Percentiles rank a stretch among this genome's conserved stretches.
phyloP scores from a whole-genome alignment of 2,888 invertebrate species.

The Pachliopta kotzebuea region DNA sequence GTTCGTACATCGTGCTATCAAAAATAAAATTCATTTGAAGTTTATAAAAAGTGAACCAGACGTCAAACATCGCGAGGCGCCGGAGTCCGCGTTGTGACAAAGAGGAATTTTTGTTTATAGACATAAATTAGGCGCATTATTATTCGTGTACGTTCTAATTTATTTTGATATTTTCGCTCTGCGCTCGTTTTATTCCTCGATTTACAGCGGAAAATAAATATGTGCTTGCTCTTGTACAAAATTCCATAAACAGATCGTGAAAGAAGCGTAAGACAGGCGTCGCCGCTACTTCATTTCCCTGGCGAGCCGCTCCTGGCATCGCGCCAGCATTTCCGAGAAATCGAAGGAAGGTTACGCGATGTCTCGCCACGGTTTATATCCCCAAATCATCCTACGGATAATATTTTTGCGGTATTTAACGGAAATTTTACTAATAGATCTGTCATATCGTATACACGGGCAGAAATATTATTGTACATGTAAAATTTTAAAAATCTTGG shows the following conservation, averaged over 20 bases:
- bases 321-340: constrained; percentile 76
- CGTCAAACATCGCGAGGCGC: constrained; percentile 21
- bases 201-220: constrained; percentile 55
- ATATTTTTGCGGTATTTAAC: constrained; percentile 55
- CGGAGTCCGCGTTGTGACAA: constrained; percentile 33
- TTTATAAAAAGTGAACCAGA: constrained; percentile 28
- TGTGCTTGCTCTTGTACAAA: constrained; percentile 45
- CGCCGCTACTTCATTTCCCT: constrained; percentile 71
- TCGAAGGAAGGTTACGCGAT: constrained; percentile 75
- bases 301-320: constrained; percentile 62
- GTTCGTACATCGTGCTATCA: constrained; percentile 20
- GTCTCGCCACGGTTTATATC: constrained; percentile 76
- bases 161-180: constrained; percentile 38
- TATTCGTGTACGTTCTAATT: constrained; percentile 32
- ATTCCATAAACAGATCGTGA: constrained; percentile 71
- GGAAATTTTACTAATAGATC: constrained; percentile 29
- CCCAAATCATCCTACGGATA: constrained; percentile 72
- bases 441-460: constrained; percentile 16
- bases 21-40: constrained; percentile 28
- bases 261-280: constrained; percentile 63
- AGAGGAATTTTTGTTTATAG: constrained; percentile 36
- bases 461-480: constrained; percentile 19
- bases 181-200: constrained; percentile 45
- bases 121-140: constrained; percentile 37
- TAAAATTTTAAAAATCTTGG: no score